Evolutionary conservation across 37 sponge, comb jelly and placozoan genomes (phyloP).

Genomic region (Bolinopsis microptera): DNA sequence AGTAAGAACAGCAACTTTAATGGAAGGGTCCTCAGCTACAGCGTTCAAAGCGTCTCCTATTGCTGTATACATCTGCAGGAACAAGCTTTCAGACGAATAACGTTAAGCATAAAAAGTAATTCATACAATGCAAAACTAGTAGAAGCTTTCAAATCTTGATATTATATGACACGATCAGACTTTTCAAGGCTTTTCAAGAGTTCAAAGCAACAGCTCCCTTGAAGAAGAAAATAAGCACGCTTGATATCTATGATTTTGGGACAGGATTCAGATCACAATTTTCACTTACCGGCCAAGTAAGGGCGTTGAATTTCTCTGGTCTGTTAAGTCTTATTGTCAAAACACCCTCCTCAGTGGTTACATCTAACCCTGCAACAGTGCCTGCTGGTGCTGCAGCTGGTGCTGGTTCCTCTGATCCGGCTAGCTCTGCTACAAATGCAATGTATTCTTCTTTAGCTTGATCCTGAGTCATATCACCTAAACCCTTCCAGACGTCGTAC

Average conservation of each 20-base stretch:
- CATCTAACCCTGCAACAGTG: slow-evolving; percentile 54
- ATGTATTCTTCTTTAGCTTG: slow-evolving; percentile 74
- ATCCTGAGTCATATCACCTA: slow-evolving; percentile 72
- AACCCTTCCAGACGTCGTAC: slow-evolving; percentile 88
- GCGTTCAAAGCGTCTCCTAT: slow-evolving; percentile 69
- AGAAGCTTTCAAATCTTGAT: too few relatives aligned
- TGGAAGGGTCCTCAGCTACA: slow-evolving; percentile 73
- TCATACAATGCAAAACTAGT: too few relatives aligned
- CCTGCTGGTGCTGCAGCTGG: background rate
- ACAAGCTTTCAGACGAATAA: too few relatives aligned
- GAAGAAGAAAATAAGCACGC: too few relatives aligned
- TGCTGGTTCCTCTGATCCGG: slow-evolving; percentile 41
- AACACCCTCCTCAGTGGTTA: slow-evolving; percentile 73
- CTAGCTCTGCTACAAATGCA: slow-evolving; percentile 74
- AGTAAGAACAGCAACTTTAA: slow-evolving; percentile 76
- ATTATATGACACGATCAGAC: too few relatives aligned
- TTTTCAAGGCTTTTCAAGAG: too few relatives aligned
- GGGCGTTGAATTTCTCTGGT: slow-evolving; percentile 84
- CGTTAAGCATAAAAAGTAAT: too few relatives aligned
- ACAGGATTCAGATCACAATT: too few relatives aligned
- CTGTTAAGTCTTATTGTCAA: slow-evolving; percentile 83
- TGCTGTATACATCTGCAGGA: slow-evolving; percentile 87
- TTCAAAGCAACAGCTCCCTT: too few relatives aligned
- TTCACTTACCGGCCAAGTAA: slow-evolving; percentile 72
- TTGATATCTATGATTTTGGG: too few relatives aligned